Percentiles rank a stretch among this genome's conserved stretches.
Conservation (phyloP, 2,797 vertebrate species). For the Falco peregrinus region DNA sequence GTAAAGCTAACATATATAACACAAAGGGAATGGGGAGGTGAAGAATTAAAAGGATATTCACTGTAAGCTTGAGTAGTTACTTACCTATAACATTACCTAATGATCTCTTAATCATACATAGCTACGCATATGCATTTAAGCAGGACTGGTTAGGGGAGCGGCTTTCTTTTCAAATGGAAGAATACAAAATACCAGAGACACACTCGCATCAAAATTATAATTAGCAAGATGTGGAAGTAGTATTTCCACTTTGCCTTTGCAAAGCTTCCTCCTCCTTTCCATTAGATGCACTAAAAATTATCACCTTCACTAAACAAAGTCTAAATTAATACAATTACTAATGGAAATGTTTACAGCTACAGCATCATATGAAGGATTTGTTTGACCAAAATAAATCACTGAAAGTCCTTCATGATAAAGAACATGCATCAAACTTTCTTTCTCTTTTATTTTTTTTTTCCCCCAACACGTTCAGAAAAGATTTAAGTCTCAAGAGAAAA, state of each 20-base stretch:
- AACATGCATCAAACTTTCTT: neutral
- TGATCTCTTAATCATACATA: neutral
- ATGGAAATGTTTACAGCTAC: neutral
- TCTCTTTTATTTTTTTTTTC: neutral
- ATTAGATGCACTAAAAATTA: neutral
- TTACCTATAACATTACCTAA: neutral
- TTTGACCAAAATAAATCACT: neutral
- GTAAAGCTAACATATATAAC: constrained; percentile 40
- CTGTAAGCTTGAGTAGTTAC: neutral
- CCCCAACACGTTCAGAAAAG: neutral
- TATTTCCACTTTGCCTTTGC: neutral
- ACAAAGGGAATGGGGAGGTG: neutral
- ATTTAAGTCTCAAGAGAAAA: neutral
- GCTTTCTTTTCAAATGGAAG: neutral
- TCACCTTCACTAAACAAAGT: neutral
- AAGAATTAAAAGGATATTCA: neutral
- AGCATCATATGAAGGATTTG: neutral
- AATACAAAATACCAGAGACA: neutral
- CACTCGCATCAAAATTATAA: neutral
- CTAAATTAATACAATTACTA: neutral
- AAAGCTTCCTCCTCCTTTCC: neutral
- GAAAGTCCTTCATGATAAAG: neutral
- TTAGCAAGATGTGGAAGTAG: neutral
- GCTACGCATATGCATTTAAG: neutral
- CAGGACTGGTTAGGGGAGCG: neutral